These are phyloP conservation scores for Agrotis exclamationis DNA, from an alignment of 2,888 invertebrate species.

Conservation along the genomic window DNA sequence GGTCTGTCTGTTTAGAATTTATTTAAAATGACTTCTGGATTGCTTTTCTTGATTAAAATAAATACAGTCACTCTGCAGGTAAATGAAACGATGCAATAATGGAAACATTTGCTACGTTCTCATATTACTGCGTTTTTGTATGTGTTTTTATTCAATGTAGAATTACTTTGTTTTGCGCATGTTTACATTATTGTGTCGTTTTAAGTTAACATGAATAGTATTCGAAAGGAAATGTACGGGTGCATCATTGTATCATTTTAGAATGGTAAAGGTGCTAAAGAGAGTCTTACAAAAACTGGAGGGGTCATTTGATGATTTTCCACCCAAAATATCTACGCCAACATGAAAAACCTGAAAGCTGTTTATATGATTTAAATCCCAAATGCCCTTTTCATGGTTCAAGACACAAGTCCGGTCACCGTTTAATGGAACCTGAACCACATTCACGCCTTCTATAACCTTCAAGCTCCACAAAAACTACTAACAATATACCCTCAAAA, in stretches of 20 bases:
- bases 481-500: slow-evolving; percentile 50
- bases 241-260: background rate
- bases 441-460: slow-evolving; percentile 31
- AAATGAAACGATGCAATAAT: slow-evolving; percentile 45
- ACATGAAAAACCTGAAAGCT: background rate
- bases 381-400: background rate
- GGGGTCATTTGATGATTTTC: too few relatives aligned
- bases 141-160: slow-evolving; percentile 16
- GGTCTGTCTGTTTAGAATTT: slow-evolving; percentile 16
- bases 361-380: background rate
- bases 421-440: slow-evolving; percentile 5
- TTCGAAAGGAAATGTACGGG: background rate
- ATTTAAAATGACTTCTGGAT: slow-evolving; percentile 33
- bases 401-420: background rate
- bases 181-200: background rate
- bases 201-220: slow-evolving; percentile 2
- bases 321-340: background rate
- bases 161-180: slow-evolving; percentile 23
- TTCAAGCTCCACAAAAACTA: slow-evolving; percentile 32
- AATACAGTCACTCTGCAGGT: slow-evolving; percentile 5
- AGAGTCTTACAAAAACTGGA: too few relatives aligned
- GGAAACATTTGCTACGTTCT: slow-evolving; percentile 30
- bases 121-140: slow-evolving; percentile 13
- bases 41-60: slow-evolving; percentile 40
- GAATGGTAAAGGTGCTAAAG: background rate